phyloP scores from a whole-genome alignment of 2,797 vertebrate species.

The Premnoplex brunnescens region DNA sequence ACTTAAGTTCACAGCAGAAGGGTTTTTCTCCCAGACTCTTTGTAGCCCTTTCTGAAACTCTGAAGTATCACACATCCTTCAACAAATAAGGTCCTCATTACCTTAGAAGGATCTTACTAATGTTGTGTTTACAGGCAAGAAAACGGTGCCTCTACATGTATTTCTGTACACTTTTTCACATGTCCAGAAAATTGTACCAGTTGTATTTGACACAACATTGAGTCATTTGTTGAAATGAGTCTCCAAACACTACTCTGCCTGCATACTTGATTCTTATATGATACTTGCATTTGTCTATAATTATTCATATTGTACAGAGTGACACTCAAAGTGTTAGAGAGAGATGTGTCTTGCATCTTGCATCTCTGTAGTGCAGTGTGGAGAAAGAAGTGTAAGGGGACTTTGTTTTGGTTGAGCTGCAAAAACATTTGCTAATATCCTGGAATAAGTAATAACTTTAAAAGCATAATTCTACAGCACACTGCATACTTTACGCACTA shows the following conservation, averaged over 20 bases:
- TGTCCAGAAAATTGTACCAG: not conserved
- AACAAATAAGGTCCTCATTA: not conserved
- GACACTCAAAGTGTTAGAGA: not conserved
- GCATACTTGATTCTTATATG: not conserved
- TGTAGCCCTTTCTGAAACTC: not conserved
- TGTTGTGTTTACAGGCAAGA: not conserved
- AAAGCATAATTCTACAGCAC: not conserved
- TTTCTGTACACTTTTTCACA: not conserved
- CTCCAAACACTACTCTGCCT: not conserved
- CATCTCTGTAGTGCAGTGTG: not conserved
- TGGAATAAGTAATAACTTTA: conserved; percentile 19
- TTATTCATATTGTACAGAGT: not conserved
- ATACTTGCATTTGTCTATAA: not conserved
- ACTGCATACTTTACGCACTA: not conserved
- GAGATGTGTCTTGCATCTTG: not conserved
- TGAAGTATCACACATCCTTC: not conserved
- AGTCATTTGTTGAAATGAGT: not conserved
- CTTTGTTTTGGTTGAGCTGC: not conserved
- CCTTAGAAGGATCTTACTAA: not conserved
- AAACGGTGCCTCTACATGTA: not conserved
- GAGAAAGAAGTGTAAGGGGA: not conserved
- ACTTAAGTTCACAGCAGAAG: not conserved
- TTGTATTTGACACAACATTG: not conserved
- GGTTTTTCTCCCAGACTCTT: not conserved
- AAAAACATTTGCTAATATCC: not conserved